Conservation (phyloP, 2,888 invertebrate species). For the Troilus luridus region DNA sequence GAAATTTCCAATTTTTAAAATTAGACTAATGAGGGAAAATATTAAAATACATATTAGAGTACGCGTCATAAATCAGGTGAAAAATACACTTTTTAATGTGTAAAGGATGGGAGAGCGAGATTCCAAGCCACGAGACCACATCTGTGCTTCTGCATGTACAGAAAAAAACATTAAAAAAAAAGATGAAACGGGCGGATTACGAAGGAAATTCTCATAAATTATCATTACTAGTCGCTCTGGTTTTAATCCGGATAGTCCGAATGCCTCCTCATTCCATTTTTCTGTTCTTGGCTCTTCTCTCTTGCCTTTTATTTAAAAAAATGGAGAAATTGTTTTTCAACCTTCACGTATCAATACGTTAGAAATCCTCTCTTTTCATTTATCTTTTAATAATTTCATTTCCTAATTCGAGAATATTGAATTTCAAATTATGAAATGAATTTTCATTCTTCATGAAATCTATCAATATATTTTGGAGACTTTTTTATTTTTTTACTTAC, state of each 20-base stretch:
- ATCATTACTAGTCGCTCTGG: background rate
- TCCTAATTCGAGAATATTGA: no score
- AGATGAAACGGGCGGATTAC: background rate
- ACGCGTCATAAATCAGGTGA: background rate
- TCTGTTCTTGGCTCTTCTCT: background rate
- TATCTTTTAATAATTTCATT: no score
- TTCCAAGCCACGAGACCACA: background rate
- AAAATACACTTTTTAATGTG: background rate
- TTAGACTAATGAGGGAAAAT: background rate
- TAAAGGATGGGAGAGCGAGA: background rate
- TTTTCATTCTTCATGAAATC: no score
- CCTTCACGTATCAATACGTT: no score
- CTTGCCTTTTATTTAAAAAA: background rate
- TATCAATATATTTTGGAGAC: no score
- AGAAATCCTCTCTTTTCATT: no score
- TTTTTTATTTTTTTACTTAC: no score
- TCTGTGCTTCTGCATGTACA: background rate
- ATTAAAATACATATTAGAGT: background rate
- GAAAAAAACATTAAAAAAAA: background rate
- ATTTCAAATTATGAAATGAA: no score
- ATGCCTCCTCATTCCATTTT: background rate
- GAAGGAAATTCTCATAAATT: slow-evolving; percentile 3
- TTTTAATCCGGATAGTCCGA: background rate
- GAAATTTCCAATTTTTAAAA: no score
- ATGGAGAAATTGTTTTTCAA: no score